Evolutionary conservation across 2,888 invertebrate species (phyloP).

Genomic region (Cerastoderma edule): DNA sequence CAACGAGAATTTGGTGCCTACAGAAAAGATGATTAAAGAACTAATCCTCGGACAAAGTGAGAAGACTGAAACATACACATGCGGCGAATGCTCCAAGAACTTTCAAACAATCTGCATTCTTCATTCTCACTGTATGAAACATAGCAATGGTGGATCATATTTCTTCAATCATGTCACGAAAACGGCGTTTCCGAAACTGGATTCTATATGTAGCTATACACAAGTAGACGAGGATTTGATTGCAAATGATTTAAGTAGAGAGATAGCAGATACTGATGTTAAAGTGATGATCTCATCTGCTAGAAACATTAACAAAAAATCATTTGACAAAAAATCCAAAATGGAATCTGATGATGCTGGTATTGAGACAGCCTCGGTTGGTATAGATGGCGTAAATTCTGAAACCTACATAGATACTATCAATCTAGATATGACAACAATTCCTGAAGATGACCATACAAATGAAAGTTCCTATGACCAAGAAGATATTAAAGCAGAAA

Average conservation of each 20-base stretch:
- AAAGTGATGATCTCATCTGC: not conserved
- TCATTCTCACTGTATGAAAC: constrained; percentile 42
- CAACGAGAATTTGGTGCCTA: not conserved
- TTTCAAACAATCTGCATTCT: constrained; percentile 44
- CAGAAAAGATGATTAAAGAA: constrained; percentile 15
- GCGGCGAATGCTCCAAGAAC: constrained; percentile 36
- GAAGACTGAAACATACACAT: constrained; percentile 9
- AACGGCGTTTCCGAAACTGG: constrained; percentile 47
- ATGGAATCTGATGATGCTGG: not conserved
- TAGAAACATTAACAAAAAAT: not conserved
- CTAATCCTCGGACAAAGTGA: not conserved
- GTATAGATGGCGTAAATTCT: not conserved
- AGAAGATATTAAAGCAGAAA: too few relatives aligned
- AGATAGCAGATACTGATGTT: not conserved
- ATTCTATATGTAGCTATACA: constrained; percentile 35
- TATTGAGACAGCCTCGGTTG: not conserved
- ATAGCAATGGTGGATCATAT: constrained; percentile 44
- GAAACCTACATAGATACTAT: too few relatives aligned
- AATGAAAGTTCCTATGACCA: too few relatives aligned
- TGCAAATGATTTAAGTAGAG: not conserved
- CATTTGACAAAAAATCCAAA: not conserved
- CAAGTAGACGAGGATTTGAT: constrained; percentile 23
- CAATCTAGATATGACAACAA: too few relatives aligned
- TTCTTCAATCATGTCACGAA: constrained; percentile 47
- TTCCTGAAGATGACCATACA: too few relatives aligned